Evolutionary conservation across 2,888 invertebrate genomes (phyloP).

Genomic region (Drosophila hamatofila): DNA sequence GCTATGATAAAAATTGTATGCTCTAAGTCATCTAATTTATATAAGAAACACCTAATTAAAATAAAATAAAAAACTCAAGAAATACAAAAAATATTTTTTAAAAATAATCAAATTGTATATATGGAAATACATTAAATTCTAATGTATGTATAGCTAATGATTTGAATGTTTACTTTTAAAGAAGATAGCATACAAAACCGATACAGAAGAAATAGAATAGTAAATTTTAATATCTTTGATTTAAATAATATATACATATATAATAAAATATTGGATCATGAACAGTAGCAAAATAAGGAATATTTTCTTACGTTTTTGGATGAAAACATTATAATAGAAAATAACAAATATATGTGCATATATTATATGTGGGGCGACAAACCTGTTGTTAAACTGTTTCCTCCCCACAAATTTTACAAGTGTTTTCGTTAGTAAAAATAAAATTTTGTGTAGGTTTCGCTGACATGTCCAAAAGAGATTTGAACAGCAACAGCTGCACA

Average conservation of each 20-base stretch:
- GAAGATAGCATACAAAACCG: no score
- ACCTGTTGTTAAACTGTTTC: conserved; percentile 7
- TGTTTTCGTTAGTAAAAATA: conserved; percentile 44
- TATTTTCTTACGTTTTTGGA: no score
- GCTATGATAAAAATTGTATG: neutral
- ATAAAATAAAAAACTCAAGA: neutral
- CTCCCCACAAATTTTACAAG: conserved; percentile 1
- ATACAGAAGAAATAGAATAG: no score
- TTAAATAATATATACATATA: no score
- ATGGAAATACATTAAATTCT: neutral
- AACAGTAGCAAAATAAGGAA: no score
- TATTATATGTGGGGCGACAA: neutral
- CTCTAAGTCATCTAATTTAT: neutral
- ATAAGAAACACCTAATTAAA: neutral
- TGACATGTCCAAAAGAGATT: conserved; percentile 64
- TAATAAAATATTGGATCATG: no score
- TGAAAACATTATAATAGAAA: neutral
- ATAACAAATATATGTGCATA: neutral
- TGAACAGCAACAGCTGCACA: conserved; percentile 74
- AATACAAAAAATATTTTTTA: neutral
- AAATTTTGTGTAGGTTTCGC: conserved; percentile 73
- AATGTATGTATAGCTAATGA: no score
- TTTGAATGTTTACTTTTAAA: no score
- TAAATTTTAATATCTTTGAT: no score
- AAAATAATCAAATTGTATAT: neutral